Evolutionary conservation across 2,797 vertebrate genomes (phyloP).

Genomic region (Babyrousa celebensis): DNA sequence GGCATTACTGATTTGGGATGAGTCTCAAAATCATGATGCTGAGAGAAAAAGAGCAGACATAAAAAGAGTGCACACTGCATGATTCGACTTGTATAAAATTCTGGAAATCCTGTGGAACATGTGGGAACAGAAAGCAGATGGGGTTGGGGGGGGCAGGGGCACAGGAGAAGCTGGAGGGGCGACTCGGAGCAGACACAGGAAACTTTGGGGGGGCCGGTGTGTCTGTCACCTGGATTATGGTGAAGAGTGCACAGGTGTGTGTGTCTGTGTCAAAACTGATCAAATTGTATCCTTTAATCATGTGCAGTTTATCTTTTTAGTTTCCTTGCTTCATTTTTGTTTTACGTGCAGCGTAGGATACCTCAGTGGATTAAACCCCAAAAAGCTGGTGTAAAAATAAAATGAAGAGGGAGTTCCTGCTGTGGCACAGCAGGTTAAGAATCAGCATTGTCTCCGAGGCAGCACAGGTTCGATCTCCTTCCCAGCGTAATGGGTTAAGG

Average conservation of each 20-base stretch:
- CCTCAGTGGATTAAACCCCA: not conserved
- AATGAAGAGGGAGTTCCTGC: no score
- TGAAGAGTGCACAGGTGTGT: rapidly evolving
- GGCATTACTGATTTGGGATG: not conserved
- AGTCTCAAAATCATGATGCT: not conserved
- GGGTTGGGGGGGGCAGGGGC: not conserved
- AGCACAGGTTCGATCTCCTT: no score
- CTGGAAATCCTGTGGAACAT: rapidly evolving
- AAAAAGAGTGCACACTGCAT: rapidly evolving
- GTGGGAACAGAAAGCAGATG: not conserved
- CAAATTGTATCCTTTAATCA: rapidly evolving
- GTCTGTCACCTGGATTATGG: rapidly evolving
- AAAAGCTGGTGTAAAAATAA: not conserved
- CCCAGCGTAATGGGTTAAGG: no score
- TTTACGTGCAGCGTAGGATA: no score
- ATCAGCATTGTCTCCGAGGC: no score
- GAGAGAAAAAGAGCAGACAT: not conserved
- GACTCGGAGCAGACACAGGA: not conserved
- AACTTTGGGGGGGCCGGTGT: rapidly evolving
- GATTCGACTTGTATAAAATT: no score
- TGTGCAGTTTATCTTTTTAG: rapidly evolving
- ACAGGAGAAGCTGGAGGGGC: no score
- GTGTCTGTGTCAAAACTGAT: rapidly evolving
- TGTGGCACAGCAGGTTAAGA: no score
- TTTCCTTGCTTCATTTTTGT: no score